Conservation (phyloP, 2,113 vertebrate genomes). For the Rhinoptilus africanus region DNA sequence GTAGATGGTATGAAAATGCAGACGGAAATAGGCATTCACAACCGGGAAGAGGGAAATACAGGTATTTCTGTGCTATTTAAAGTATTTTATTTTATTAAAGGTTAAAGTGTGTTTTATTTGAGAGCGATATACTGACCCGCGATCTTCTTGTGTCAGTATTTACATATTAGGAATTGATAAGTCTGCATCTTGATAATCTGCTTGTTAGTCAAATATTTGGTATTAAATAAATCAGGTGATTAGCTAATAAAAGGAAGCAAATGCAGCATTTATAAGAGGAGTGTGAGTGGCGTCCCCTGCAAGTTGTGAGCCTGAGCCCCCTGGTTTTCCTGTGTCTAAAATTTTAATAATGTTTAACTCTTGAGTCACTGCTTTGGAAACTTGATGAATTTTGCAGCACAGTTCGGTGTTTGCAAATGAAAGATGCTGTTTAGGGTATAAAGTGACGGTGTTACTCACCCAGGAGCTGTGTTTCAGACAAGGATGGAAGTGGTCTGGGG, state of each 20-base stretch:
- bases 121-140: not conserved
- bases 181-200: not conserved
- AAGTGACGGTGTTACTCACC: not conserved
- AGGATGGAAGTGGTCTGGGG: not conserved
- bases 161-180: not conserved
- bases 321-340: not conserved
- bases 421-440: not conserved
- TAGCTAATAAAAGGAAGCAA: not conserved
- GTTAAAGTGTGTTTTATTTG: not conserved
- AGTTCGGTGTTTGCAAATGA: not conserved
- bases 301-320: not conserved
- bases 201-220: not conserved
- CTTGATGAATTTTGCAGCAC: not conserved
- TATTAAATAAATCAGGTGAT: not conserved
- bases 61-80: not conserved
- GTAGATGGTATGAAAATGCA: slow-evolving; percentile 47
- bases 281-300: not conserved
- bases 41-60: not conserved
- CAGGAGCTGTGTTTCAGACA: not conserved
- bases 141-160: not conserved
- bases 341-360: not conserved
- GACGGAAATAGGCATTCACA: not conserved
- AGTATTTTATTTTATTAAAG: not conserved
- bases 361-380: not conserved
- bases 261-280: not conserved